Conservation (phyloP, 2,113 vertebrate genomes). For the Origma solitaria region DNA sequence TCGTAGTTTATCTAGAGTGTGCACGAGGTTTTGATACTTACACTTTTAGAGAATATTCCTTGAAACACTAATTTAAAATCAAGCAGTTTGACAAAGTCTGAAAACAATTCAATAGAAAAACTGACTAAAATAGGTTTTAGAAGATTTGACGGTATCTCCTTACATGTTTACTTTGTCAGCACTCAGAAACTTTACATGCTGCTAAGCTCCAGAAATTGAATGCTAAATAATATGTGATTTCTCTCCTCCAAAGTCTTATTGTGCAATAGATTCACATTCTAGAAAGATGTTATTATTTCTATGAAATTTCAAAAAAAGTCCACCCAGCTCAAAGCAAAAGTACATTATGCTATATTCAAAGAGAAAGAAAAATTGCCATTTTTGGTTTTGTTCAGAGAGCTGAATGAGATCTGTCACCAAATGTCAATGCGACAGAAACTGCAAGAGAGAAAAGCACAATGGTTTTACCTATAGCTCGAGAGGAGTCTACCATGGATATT, state of each 20-base stretch:
- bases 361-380: not conserved
- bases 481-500: constrained; percentile 93
- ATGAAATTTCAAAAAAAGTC: not conserved
- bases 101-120: not conserved
- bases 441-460: not conserved
- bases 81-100: not conserved
- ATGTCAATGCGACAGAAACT: not conserved
- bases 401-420: not conserved
- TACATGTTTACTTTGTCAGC: not conserved
- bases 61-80: not conserved
- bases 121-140: not conserved
- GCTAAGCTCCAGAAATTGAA: not conserved
- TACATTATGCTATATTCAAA: not conserved
- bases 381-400: not conserved
- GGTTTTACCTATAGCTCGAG: constrained; percentile 90
- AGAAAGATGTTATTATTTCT: not conserved
- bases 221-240: not conserved
- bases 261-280: not conserved
- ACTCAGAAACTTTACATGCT: not conserved
- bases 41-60: not conserved
- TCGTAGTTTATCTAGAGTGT: not conserved
- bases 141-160: not conserved
- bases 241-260: not conserved
- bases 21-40: not conserved
- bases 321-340: not conserved